Base-by-base conservation (phyloP, 2,113 vertebrate species). In the Tragulus kanchil region DNA sequence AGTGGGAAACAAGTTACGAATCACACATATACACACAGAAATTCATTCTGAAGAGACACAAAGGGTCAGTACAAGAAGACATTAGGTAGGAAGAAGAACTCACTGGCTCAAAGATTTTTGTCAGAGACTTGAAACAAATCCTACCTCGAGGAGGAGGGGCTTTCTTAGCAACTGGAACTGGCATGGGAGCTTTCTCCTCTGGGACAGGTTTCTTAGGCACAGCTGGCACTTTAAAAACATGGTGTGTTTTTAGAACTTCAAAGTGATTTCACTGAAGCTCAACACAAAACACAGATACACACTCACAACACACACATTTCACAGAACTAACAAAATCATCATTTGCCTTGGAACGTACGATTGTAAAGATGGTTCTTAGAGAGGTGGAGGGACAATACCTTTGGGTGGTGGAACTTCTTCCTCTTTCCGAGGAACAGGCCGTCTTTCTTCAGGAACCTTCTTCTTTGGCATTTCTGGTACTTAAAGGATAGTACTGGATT, bases 141-240 rank as follows among this genome's bases (percentile, higher is more conserved):
- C 96, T 99, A 99, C 98, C 99, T 99, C 96, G 98, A 77, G 98
- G 71, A 98, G 98, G 97, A 97, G 98, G 98, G 96, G 95, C 95
- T 97, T 98, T 98, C 98, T 99, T 99, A 96, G 99, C 75, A 42
- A 98, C 95, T 96, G 98, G 97, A 96, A 98, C 93, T 90, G 97
- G 83, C 64, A 98, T 83, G 96, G 98, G 73, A 64, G 98, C 93
- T 98, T 98, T 98, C 96, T 99, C 98, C 97, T 99, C 98, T n/a
- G 98, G 97, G 36, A 98, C 28, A 91, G 97, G 97, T 98, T 98
- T 99, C 97, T 98, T 98, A 92, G 98, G 98, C 71, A 98, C 98
- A 96, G 97, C 98, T 92, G 98, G 98, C 78, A 98, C 98, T 99
- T 99, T 96, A 97, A 98, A 98, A 96, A 98, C 79, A 97, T 92